phyloP scores from a whole-genome alignment of 2,888 invertebrate species.

The Cecidostiba fungosa region DNA sequence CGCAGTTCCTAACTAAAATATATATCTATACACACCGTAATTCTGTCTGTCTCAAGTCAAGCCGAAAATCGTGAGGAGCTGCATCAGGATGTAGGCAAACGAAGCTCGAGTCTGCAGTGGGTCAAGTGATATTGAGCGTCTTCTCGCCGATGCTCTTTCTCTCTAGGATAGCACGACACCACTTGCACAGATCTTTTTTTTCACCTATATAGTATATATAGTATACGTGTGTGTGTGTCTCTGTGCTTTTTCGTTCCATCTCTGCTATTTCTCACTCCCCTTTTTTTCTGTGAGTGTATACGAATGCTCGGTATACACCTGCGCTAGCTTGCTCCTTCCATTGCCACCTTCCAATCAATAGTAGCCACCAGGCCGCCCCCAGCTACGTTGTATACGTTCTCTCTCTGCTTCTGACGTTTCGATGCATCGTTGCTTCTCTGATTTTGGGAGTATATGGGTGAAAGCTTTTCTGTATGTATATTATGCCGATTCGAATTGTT shows the following conservation, averaged over 20 bases:
- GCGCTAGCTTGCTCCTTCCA: background rate
- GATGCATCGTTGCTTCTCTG: slow-evolving; percentile 14
- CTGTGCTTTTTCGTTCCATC: background rate
- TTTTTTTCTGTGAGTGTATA: background rate
- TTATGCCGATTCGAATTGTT: too few species aligned
- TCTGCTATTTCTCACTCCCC: background rate
- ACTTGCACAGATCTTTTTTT: background rate
- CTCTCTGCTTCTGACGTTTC: background rate
- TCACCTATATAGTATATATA: background rate
- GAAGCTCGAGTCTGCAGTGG: slow-evolving; percentile 64
- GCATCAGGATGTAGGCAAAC: background rate
- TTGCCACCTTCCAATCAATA: slow-evolving; percentile 27
- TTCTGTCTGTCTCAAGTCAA: background rate
- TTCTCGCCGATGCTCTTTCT: background rate
- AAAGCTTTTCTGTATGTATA: too few species aligned
- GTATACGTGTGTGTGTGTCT: too few species aligned
- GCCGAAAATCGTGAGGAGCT: slow-evolving; percentile 7
- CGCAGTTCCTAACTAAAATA: background rate
- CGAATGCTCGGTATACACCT: too few species aligned
- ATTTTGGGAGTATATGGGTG: background rate
- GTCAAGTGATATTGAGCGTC: slow-evolving; percentile 74
- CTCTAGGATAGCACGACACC: background rate
- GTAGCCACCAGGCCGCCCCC: background rate
- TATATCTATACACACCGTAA: background rate
- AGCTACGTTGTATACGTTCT: background rate